phyloP scores from a whole-genome alignment of 2,888 invertebrate genomes.

The Buathra laborator region DNA sequence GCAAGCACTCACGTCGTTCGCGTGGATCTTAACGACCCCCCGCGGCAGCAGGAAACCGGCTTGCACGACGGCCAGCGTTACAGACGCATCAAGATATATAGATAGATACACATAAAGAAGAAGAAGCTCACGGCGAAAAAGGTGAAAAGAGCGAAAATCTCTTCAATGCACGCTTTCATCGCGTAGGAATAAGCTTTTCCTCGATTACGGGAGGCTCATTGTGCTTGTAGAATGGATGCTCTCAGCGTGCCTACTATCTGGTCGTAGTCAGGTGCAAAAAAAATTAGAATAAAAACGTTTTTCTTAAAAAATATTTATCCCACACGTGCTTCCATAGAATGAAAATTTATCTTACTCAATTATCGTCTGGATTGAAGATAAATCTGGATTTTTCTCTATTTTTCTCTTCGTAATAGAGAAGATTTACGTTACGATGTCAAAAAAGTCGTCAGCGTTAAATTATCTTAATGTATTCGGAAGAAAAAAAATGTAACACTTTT shows the following conservation, averaged over 20 bases:
- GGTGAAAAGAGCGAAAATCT: slow-evolving; percentile 39
- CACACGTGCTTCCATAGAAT: neutral
- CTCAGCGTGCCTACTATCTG: slow-evolving; percentile 46
- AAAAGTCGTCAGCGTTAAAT: too few species aligned
- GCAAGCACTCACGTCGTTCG: slow-evolving; percentile 43
- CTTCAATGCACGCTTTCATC: slow-evolving; percentile 53
- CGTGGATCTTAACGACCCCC: slow-evolving; percentile 64
- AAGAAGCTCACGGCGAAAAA: neutral
- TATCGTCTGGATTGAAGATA: neutral
- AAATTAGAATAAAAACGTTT: slow-evolving; percentile 3
- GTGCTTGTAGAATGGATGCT: slow-evolving; percentile 52
- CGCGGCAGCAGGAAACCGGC: slow-evolving; percentile 54
- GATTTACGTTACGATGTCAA: neutral
- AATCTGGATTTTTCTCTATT: neutral
- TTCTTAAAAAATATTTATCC: neutral
- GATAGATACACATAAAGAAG: slow-evolving; percentile 36
- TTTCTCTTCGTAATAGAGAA: neutral
- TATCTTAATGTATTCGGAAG: neutral
- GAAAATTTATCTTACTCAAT: neutral
- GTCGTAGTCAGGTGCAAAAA: slow-evolving; percentile 32
- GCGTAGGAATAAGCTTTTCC: slow-evolving; percentile 59
- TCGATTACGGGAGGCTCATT: slow-evolving; percentile 58
- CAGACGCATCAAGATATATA: slow-evolving; percentile 44
- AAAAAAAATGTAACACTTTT: neutral
- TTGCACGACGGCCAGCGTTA: slow-evolving; percentile 36